phyloP scores from a whole-genome alignment of 2,113 vertebrate genomes.

The Garra rufa region DNA sequence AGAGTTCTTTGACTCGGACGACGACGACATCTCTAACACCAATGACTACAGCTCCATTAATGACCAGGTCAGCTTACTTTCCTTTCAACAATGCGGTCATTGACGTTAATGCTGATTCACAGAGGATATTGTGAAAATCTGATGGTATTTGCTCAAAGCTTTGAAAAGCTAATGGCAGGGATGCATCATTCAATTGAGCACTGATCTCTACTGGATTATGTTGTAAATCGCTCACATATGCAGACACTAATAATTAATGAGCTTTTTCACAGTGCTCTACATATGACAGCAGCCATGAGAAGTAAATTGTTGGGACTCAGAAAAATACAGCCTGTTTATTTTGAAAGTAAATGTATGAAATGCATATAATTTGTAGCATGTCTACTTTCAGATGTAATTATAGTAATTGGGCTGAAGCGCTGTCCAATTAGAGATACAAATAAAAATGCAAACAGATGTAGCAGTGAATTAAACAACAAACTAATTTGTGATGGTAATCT shows the following conservation, averaged over 20 bases:
- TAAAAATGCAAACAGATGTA: not conserved
- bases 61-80: constrained; percentile 82
- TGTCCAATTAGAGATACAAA: not conserved
- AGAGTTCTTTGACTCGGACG: constrained; percentile 93
- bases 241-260: not conserved
- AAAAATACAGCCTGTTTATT: not conserved
- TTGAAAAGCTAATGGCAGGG: too few relatives aligned
- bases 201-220: not conserved
- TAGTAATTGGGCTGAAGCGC: not conserved
- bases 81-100: not conserved
- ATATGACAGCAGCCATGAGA: too few relatives aligned
- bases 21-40: constrained; percentile 92
- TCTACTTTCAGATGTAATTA: not conserved
- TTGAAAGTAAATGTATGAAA: not conserved
- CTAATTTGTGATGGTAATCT: not conserved
- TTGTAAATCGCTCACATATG: not conserved
- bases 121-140: not conserved
- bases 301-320: too few relatives aligned
- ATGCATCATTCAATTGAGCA: not conserved
- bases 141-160: not conserved
- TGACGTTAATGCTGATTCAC: not conserved
- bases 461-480: not conserved
- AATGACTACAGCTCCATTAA: constrained; percentile 98
- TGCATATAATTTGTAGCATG: not conserved
- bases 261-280: not conserved